These are phyloP conservation scores for Characodon lateralis DNA, from an alignment of 2,797 vertebrate species.

Conservation along the genomic window DNA sequence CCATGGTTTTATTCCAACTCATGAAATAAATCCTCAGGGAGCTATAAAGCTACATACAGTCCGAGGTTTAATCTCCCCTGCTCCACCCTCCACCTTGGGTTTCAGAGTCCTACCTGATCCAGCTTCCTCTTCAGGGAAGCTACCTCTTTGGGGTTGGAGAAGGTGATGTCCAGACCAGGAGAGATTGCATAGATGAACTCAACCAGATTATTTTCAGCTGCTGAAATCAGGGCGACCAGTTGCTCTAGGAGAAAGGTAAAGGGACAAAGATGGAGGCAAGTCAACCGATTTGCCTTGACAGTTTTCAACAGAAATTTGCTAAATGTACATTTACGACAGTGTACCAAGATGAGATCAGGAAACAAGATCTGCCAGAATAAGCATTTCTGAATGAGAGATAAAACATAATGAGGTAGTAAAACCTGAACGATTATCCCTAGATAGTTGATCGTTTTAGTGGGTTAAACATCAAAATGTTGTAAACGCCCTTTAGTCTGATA, in stretches of 20 bases:
- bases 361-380: background rate
- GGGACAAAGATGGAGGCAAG: conserved; percentile 17
- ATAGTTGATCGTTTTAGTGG: conserved; percentile 4
- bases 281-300: background rate
- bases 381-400: background rate
- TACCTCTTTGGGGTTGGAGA: conserved; percentile 94
- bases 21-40: conserved; percentile 9
- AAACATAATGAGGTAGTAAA: background rate
- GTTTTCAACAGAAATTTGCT: background rate
- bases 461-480: conserved; percentile 13
- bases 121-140: conserved; percentile 92
- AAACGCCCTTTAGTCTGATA: background rate
- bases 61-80: conserved; percentile 1
- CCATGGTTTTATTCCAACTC: conserved; percentile 6
- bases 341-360: background rate
- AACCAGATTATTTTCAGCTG: conserved; percentile 88
- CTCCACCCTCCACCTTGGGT: conserved; percentile 29
- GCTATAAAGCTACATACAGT: conserved; percentile 35
- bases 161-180: conserved; percentile 96
- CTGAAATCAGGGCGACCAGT: conserved; percentile 90
- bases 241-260: conserved; percentile 81
- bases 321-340: background rate
- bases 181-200: conserved; percentile 98
- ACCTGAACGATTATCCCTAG: background rate
- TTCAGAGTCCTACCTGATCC: conserved; percentile 85